A percentile compares a stretch with the other conserved stretches of the same genome.
phyloP scores from a whole-genome alignment of 2,113 vertebrate species.

The Anolis sagrei region DNA sequence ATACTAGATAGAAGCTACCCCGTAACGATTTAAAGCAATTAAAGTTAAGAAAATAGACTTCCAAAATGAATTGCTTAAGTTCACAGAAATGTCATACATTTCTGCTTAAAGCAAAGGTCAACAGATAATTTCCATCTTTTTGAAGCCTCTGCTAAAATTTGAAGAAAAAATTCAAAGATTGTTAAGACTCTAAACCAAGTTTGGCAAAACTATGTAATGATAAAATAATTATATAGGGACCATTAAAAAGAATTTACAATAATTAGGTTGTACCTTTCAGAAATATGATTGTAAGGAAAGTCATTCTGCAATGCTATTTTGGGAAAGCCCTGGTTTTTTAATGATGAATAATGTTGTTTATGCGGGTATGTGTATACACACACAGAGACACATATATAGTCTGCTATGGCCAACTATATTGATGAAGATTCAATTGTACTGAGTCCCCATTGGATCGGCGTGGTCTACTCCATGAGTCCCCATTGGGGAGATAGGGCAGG shows the following conservation, averaged over 20 bases:
- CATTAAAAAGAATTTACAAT: background rate
- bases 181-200: background rate
- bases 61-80: slow-evolving; percentile 13
- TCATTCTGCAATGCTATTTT: background rate
- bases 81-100: background rate
- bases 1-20: slow-evolving; percentile 9
- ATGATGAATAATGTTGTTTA: slow-evolving; percentile 9
- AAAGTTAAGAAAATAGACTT: slow-evolving; percentile 41
- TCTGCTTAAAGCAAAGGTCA: slow-evolving; percentile 36
- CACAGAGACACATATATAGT: too few relatives aligned
- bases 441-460: too few relatives aligned
- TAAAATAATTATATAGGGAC: slow-evolving; percentile 1
- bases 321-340: background rate
- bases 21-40: slow-evolving; percentile 20
- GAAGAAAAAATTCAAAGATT: slow-evolving; percentile 8
- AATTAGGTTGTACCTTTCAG: background rate
- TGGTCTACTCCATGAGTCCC: too few relatives aligned
- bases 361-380: too few relatives aligned
- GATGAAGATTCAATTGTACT: background rate
- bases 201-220: slow-evolving; percentile 30
- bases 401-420: too few relatives aligned
- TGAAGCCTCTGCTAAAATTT: slow-evolving; percentile 28
- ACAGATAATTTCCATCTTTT: background rate
- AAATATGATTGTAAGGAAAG: background rate
- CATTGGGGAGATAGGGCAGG: too few relatives aligned